Evolutionary conservation across 2,113 vertebrate species (phyloP).

Genomic region (Coptodon bakossiorum): DNA sequence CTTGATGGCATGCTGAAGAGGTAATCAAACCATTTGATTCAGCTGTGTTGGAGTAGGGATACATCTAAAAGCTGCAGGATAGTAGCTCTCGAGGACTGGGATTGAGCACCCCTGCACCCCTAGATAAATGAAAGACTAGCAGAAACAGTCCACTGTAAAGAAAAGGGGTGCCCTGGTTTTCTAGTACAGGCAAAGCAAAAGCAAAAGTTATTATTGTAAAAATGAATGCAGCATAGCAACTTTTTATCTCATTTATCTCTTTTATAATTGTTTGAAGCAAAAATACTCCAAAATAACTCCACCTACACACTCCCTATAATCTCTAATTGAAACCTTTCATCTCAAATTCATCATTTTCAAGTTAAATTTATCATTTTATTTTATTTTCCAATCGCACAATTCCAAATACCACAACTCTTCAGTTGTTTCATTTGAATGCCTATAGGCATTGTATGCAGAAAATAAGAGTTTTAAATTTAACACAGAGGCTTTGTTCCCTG

Average conservation of each 20-base stretch:
- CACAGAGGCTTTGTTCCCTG: neutral
- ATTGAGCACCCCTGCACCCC: too few species aligned
- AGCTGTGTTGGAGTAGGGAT: too few species aligned
- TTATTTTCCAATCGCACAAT: neutral
- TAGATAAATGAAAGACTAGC: neutral
- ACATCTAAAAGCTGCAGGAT: too few species aligned
- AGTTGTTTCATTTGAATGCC: neutral
- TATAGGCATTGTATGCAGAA: neutral
- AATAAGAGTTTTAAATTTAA: slow-evolving; percentile 9
- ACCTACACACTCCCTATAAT: neutral
- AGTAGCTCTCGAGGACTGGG: too few species aligned
- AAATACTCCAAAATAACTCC: neutral
- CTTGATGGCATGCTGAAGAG: too few species aligned
- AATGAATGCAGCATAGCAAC: neutral
- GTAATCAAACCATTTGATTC: too few species aligned
- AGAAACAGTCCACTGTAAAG: neutral
- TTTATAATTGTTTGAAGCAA: neutral
- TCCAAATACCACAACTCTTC: neutral
- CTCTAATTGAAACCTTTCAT: slow-evolving; percentile 20
- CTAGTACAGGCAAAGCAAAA: neutral
- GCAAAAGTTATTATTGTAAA: neutral
- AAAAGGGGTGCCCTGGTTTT: neutral
- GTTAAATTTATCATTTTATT: neutral
- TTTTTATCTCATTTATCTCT: neutral
- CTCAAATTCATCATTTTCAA: neutral